Evolutionary conservation across 2,888 invertebrate genomes (phyloP).

Genomic region (Synergus gifuensis): DNA sequence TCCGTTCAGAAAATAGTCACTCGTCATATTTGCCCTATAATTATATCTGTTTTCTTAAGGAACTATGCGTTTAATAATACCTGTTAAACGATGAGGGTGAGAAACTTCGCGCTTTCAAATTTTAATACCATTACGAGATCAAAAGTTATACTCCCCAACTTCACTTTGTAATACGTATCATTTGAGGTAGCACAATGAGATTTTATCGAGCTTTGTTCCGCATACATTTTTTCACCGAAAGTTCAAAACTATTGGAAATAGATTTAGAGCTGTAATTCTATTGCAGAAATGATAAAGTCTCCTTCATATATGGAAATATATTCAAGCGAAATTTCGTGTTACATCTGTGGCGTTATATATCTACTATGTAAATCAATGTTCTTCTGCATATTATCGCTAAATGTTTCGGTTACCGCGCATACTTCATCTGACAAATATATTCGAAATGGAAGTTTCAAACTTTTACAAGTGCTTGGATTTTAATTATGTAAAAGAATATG

Average conservation of each 20-base stretch:
- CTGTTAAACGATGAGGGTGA: not conserved
- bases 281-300: conserved; percentile 6
- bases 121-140: not conserved
- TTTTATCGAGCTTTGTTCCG: conserved; percentile 5
- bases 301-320: not conserved
- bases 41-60: not conserved
- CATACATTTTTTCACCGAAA: not conserved
- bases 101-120: not conserved
- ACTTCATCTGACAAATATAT: not conserved
- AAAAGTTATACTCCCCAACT: not conserved
- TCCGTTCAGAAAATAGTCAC: not conserved
- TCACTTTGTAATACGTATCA: conserved; percentile 5
- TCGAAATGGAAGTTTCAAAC: not conserved
- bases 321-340: not conserved
- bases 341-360: not conserved
- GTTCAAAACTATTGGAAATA: conserved; percentile 27
- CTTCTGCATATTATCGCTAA: conserved; percentile 16
- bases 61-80: not conserved
- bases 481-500: conserved; percentile 14
- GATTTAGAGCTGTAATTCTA: conserved; percentile 2
- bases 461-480: not conserved
- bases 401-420: not conserved
- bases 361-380: not conserved
- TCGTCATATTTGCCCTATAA: not conserved
- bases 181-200: not conserved